These are phyloP conservation scores for Anabas testudineus DNA, from an alignment of 2,797 vertebrate species.

Conservation along the genomic window DNA sequence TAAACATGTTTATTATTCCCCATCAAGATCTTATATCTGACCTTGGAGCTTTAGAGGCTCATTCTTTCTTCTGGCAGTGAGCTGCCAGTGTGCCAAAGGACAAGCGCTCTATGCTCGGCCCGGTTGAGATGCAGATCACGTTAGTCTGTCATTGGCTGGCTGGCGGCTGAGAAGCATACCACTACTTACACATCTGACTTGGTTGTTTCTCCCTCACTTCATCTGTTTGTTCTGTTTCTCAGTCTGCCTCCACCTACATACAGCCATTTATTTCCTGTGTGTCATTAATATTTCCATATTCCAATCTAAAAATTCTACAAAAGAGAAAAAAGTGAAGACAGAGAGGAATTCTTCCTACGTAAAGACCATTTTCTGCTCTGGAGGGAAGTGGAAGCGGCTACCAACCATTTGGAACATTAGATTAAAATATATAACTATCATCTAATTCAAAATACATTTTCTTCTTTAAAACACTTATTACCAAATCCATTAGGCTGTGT, in stretches of 20 bases:
- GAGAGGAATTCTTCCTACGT: constrained; percentile 31
- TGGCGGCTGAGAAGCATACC: constrained; percentile 67
- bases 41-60: constrained; percentile 67
- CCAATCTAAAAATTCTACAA: constrained; percentile 25
- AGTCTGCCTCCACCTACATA: constrained; percentile 31
- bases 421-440: constrained; percentile 8
- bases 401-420: constrained; percentile 2
- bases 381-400: constrained; percentile 19
- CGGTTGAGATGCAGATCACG: constrained; percentile 80
- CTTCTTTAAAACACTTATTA: not conserved
- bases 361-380: constrained; percentile 37
- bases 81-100: constrained; percentile 70
- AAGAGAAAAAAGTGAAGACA: constrained; percentile 9
- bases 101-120: constrained; percentile 55
- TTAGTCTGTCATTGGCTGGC: constrained; percentile 62
- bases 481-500: not conserved
- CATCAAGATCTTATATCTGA: constrained; percentile 67
- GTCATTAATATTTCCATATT: constrained; percentile 53
- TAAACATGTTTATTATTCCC: constrained; percentile 73
- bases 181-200: constrained; percentile 69
- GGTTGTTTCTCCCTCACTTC: constrained; percentile 65
- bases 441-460: not conserved
- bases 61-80: constrained; percentile 62
- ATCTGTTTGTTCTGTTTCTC: constrained; percentile 60
- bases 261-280: constrained; percentile 58